phyloP scores from a whole-genome alignment of 2,797 vertebrate species.

The Nasua narica region DNA sequence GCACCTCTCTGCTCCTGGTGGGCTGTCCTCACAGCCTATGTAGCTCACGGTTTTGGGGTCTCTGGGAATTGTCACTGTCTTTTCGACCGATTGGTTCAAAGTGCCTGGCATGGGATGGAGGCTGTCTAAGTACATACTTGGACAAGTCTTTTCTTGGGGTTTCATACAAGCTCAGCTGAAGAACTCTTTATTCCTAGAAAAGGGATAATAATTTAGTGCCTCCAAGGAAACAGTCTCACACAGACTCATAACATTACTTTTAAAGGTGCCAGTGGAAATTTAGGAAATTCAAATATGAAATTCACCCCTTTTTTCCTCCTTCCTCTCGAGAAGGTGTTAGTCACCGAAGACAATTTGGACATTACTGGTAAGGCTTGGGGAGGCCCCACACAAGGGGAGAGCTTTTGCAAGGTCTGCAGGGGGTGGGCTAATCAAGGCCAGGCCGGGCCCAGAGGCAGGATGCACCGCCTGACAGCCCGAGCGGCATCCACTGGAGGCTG shows the following conservation, averaged over 20 bases:
- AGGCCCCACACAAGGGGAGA: neutral
- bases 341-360: neutral
- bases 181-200: neutral
- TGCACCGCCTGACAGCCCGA: neutral
- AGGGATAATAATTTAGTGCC: neutral
- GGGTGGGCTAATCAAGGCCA: neutral
- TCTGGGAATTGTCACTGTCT: too few species aligned
- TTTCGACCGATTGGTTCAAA: neutral
- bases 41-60: neutral
- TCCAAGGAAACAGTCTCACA: neutral
- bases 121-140: neutral
- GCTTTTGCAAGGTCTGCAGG: too few species aligned
- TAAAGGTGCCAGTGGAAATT: neutral
- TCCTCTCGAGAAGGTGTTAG: neutral
- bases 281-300: neutral
- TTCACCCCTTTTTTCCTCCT: neutral
- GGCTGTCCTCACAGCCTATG: neutral
- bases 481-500: neutral
- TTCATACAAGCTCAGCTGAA: neutral
- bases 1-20: neutral
- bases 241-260: neutral
- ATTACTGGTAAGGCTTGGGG: fast-evolving
- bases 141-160: neutral
- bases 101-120: neutral
- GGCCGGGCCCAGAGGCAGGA: neutral